Evolutionary conservation across 2,113 vertebrate genomes (phyloP), one percentile per base, ranked within the genome.

Genomic region (Lophura nycthemera): DNA sequence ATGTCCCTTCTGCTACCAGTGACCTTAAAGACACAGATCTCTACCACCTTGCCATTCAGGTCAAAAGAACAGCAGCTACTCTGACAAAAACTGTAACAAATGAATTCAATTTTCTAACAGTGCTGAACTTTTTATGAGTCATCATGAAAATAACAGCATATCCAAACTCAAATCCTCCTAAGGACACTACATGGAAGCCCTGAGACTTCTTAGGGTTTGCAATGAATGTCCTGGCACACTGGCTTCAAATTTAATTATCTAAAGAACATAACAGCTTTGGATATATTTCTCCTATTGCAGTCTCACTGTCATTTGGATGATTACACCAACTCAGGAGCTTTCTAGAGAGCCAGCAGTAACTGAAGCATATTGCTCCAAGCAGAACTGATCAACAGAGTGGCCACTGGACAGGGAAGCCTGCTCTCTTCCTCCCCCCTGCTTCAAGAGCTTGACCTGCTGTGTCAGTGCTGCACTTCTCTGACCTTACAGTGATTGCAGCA

Each of bases 401-500:
- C 22, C 18, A 47, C 47, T 20, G 60, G 64, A n/a, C 0, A 4
- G 19, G 19, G 24, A 72, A 81, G 34, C 10, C 32, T 36, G 18
- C 19, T 74, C 15, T 17, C 40, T 27, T 2, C 32, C 29, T 25
- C 32, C 60, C 64, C 60, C 42, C 64, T 38, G 50, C 70, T 75
- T 8, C 71, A 60, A 56, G 34, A 77, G 25, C 42, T 16, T 21
- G 10, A 24, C 72, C 57, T 29, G 34, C 0, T 52, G 30, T 57
- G 48, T 13, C 61, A 54, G 8, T 11, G 8, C 22, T 52, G n/a
- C 1, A 32, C 0, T 69, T 45, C 86, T 40, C 63, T 50, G 43
- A 92, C 36, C 67, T 50, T 5, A 83, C 43, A 80, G 52, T 32
- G 79, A 92, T 48, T 86, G 47, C 32, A 95, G 87, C 11, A 95